Percentiles rank a stretch among this genome's conserved stretches.
These are phyloP conservation scores for Tetragonisca angustula DNA, from an alignment of 2,888 invertebrate species.

Conservation along the genomic window DNA sequence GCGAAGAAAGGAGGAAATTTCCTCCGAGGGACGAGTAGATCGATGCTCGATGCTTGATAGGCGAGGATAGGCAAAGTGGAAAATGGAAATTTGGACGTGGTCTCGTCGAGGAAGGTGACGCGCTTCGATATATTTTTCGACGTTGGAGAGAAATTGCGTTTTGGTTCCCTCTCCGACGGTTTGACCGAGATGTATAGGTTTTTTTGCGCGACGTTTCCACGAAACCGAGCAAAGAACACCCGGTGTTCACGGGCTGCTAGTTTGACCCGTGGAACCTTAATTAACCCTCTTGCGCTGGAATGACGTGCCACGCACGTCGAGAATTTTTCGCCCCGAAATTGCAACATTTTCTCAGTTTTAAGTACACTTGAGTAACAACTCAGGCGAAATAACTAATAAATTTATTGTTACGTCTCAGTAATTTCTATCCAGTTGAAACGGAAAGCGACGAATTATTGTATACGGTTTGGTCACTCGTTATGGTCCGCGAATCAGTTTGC, in stretches of 20 bases:
- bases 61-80: neutral
- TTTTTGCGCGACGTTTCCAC: neutral
- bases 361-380: too few species aligned
- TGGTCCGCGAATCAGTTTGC: too few species aligned
- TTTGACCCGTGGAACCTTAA: neutral
- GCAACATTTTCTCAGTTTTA: too few species aligned
- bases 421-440: too few species aligned
- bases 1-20: neutral
- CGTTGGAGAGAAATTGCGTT: neutral
- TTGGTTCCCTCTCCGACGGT: neutral
- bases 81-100: slow-evolving; percentile 3
- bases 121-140: neutral
- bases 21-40: neutral
- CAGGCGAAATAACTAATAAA: too few species aligned
- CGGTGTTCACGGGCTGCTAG: neutral
- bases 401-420: too few species aligned
- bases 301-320: too few species aligned
- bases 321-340: too few species aligned
- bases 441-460: too few species aligned
- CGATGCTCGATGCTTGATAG: slow-evolving; percentile 3
- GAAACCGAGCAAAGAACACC: neutral
- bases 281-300: too few species aligned
- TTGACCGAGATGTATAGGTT: neutral
- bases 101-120: neutral
- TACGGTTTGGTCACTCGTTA: too few species aligned